These are phyloP conservation scores for Brachionichthys hirsutus DNA, from an alignment of 2,113 vertebrate genomes.

Conservation along the genomic window DNA sequence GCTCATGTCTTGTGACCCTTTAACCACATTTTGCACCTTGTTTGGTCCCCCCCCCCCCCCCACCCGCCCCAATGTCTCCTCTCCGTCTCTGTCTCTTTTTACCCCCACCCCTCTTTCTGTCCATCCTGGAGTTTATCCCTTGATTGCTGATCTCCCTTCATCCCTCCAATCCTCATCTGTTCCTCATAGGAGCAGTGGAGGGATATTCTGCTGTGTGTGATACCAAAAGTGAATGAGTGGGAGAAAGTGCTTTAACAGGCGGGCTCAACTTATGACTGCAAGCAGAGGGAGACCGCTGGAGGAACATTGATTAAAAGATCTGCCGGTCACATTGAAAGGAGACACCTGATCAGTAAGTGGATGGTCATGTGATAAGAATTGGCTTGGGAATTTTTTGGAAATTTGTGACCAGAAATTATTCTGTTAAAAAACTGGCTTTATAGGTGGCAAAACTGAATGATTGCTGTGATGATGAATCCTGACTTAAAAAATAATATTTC, in stretches of 20 bases:
- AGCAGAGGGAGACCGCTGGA: conserved; percentile 26
- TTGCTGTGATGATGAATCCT: background rate
- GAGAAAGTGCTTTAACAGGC: conserved; percentile 32
- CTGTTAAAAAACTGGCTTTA: no score
- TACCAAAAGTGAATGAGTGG: conserved; percentile 60
- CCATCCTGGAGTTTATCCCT: conserved; percentile 77
- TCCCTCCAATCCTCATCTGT: conserved; percentile 81
- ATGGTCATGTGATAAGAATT: conserved; percentile 9
- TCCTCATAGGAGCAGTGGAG: conserved; percentile 65
- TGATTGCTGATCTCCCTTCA: conserved; percentile 81
- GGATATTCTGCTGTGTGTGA: conserved; percentile 48
- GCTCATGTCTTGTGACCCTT: conserved; percentile 61
- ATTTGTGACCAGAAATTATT: background rate
- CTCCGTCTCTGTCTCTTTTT: no score
- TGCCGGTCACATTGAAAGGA: conserved; percentile 30
- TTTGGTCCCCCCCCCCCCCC: conserved; percentile 54
- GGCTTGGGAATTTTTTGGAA: background rate
- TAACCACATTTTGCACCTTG: conserved; percentile 56
- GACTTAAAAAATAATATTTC: background rate
- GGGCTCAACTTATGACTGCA: conserved; percentile 37
- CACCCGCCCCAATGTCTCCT: conserved; percentile 69
- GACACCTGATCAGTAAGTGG: conserved; percentile 57
- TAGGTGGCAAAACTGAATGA: no score
- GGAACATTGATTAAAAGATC: conserved; percentile 34
- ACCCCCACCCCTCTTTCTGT: conserved; percentile 59